Evolutionary conservation across 2,888 invertebrate species (phyloP).

Genomic region (Sphaerophoria rueppellii): DNA sequence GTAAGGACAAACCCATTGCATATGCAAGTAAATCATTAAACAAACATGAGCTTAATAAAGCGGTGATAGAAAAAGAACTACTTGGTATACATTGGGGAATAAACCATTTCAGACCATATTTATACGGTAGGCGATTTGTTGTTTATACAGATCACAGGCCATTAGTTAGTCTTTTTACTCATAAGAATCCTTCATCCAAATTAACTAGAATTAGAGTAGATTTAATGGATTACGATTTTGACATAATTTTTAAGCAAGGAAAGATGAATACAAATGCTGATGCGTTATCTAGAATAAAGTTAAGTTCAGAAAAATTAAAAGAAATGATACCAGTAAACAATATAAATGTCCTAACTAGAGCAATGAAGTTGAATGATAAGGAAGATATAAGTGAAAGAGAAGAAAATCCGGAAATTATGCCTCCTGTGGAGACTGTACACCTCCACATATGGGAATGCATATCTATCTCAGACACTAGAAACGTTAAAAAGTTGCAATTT

Average conservation of each 20-base stretch:
- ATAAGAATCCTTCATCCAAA: not conserved
- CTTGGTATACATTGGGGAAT: constrained; percentile 16
- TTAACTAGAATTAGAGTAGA: constrained; percentile 9
- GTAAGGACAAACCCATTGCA: not conserved
- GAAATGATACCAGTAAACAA: constrained; percentile 36
- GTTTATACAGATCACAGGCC: constrained; percentile 10
- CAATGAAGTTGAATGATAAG: constrained; percentile 15
- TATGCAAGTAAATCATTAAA: constrained; percentile 11
- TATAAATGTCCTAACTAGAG: constrained; percentile 17
- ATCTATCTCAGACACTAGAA: constrained; percentile 28
- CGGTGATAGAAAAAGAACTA: constrained; percentile 16
- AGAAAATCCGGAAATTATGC: constrained; percentile 22
- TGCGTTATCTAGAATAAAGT: constrained; percentile 27
- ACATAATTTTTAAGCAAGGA: constrained; percentile 17
- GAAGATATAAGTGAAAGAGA: not conserved
- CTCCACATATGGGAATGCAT: constrained; percentile 29
- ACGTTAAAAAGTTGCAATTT: constrained; percentile 13
- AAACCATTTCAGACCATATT: constrained; percentile 6
- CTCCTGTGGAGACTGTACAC: constrained; percentile 2
- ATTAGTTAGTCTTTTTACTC: constrained; percentile 12
- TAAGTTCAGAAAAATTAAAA: constrained; percentile 19
- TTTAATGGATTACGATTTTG: constrained; percentile 9
- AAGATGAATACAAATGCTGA: constrained; percentile 26
- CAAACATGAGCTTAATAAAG: constrained; percentile 19
- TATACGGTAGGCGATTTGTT: not conserved